phyloP scores from a whole-genome alignment of 2,113 vertebrate genomes.

The Cryptomyrus ogoouensis region DNA sequence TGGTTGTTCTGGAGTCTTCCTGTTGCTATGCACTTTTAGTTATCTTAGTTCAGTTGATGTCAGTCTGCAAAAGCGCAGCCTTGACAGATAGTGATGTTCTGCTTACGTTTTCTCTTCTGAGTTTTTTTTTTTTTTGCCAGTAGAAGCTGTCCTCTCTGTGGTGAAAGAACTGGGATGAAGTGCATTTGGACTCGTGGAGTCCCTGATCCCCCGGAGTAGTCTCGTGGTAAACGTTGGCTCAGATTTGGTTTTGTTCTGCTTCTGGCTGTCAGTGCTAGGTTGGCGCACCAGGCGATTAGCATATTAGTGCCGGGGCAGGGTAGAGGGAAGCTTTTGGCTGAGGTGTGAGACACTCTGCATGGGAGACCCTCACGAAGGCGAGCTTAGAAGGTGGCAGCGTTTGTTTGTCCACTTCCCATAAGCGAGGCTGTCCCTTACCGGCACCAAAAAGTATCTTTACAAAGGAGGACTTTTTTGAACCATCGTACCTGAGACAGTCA shows the following conservation, averaged over 20 bases:
- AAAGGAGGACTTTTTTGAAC: background rate
- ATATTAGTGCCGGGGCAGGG: background rate
- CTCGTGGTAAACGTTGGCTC: background rate
- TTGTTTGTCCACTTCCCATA: background rate
- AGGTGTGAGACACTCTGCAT: background rate
- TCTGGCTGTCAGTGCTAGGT: background rate
- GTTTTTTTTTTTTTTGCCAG: background rate
- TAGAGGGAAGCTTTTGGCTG: background rate
- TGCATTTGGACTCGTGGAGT: slow-evolving; percentile 6
- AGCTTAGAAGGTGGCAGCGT: background rate
- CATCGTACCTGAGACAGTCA: background rate
- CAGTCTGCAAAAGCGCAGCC: background rate
- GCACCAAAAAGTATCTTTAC: background rate
- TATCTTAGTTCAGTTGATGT: background rate
- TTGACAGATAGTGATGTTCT: background rate
- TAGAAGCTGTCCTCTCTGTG: background rate
- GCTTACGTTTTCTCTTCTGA: background rate
- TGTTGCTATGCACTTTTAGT: background rate
- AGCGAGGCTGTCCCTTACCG: background rate
- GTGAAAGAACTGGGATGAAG: slow-evolving; percentile 9
- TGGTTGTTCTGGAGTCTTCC: background rate
- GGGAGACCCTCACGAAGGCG: background rate
- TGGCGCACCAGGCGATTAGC: slow-evolving; percentile 12
- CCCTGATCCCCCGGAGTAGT: background rate
- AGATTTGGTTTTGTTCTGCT: background rate